Evolutionary conservation across 2,113 vertebrate species (phyloP), one percentile per base, ranked within the genome.

Genomic region (Procapra przewalskii): DNA sequence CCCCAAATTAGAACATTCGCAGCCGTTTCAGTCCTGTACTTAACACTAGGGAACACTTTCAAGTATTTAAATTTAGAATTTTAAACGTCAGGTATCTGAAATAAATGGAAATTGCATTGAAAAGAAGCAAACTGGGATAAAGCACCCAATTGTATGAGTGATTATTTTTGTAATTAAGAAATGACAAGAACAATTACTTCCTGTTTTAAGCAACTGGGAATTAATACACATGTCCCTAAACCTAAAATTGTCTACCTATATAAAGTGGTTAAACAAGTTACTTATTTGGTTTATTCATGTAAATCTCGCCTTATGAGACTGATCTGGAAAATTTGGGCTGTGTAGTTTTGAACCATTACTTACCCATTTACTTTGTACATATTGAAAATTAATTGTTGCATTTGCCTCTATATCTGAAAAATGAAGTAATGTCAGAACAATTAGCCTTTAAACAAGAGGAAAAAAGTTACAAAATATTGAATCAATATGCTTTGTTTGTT

Each of bases 211-310:
- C 88, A 55, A 87, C 40, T 59, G 57, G 11, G 9, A 95, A 75
- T 97, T 36, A 62, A 87, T 93, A 83, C 8, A 43, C 57, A 55
- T 62, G 55, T 81, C 54, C 16, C 4, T 43, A 94, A 79, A 50
- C 80, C 36, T 89, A 54, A 90, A 90, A 88, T 59, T 83, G n/a
- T 82, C n/a, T 91, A 79, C 13, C 13, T 60, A 4, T 77, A 43
- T 48, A 94, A 92, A 95, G n/a, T 90, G 54, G 43, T 77, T 96
- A 95, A 94, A 40, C 88, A 81, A 95, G 29, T 71, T 81, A 89
- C 88, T 96, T 88, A 85, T 59, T 33, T 81, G 25, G 5, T 29
- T 93, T 80, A 82, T 83, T 97, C 3, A 67, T 77, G 23, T 75
- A 97, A 93, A 96, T 82, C 21, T 92, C 14, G 8, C 36, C 40